phyloP scores from a whole-genome alignment of 2,888 invertebrate species.

The Auanema sp. region DNA sequence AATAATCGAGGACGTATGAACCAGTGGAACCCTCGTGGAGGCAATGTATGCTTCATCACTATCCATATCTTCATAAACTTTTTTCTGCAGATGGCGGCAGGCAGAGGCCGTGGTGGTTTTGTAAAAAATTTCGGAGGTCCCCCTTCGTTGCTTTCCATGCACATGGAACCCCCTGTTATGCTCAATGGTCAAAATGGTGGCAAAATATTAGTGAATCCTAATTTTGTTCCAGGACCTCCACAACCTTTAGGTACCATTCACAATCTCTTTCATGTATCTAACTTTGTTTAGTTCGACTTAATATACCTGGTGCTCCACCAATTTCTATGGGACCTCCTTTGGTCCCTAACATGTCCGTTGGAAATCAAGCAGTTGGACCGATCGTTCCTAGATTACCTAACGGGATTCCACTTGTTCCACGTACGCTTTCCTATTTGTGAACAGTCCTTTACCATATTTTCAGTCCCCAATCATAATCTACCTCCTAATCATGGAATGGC shows the following conservation, averaged over 20 bases:
- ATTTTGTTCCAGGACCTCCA: conserved; percentile 14
- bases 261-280: neutral
- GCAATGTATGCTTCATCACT: too few relatives aligned
- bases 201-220: conserved; percentile 30
- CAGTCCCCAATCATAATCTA: conserved; percentile 2
- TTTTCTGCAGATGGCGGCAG: too few relatives aligned
- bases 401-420: conserved; percentile 28
- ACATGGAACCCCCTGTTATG: conserved; percentile 13
- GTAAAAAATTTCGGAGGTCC: neutral
- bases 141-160: neutral
- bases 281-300: conserved; percentile 18
- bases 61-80: too few relatives aligned
- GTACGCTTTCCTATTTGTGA: neutral
- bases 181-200: conserved; percentile 15
- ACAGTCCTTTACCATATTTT: neutral
- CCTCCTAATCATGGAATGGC: conserved; percentile 37
- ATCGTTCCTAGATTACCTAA: conserved; percentile 40
- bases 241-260: conserved; percentile 7
- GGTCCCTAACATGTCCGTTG: neutral
- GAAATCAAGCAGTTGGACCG: conserved; percentile 5
- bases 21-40: too few relatives aligned
- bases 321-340: conserved; percentile 7
- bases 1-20: too few relatives aligned
- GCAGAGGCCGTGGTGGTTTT: too few relatives aligned
- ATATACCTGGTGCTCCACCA: conserved; percentile 9